phyloP scores from a whole-genome alignment of 2,888 invertebrate genomes.

The Busseola fusca region DNA sequence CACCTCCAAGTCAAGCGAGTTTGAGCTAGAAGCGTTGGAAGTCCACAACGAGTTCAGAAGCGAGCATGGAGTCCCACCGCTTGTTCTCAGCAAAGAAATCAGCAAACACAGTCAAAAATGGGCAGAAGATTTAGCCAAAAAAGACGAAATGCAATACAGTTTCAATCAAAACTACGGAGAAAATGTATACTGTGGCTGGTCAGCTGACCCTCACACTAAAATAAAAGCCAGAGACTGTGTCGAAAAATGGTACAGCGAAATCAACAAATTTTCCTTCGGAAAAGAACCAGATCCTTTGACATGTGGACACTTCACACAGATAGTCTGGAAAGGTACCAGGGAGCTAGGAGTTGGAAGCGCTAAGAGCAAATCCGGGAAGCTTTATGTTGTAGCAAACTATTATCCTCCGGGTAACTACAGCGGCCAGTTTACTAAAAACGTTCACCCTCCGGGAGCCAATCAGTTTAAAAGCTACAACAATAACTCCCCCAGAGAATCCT shows the following conservation, averaged over 20 bases:
- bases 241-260: slow-evolving; percentile 94
- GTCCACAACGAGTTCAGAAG: slow-evolving; percentile 82
- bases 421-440: slow-evolving; percentile 92
- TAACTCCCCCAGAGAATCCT: slow-evolving; percentile 69
- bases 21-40: slow-evolving; percentile 82
- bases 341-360: slow-evolving; percentile 94
- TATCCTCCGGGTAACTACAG: slow-evolving; percentile 94
- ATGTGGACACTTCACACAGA: slow-evolving; percentile 93
- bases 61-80: slow-evolving; percentile 83
- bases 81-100: slow-evolving; percentile 90
- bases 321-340: slow-evolving; percentile 94
- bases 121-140: slow-evolving; percentile 91
- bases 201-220: slow-evolving; percentile 90
- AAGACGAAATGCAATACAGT: slow-evolving; percentile 91
- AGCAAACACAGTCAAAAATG: slow-evolving; percentile 91
- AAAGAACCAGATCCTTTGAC: slow-evolving; percentile 90
- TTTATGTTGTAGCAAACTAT: slow-evolving; percentile 96
- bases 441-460: slow-evolving; percentile 88
- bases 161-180: slow-evolving; percentile 91
- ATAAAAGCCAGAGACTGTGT: slow-evolving; percentile 92
- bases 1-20: slow-evolving; percentile 78
- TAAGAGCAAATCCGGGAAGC: slow-evolving; percentile 92
- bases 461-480: slow-evolving; percentile 73
- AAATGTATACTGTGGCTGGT: slow-evolving; percentile 92
- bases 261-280: slow-evolving; percentile 91